phyloP scores from a whole-genome alignment of 1,140 invertebrate species.

The Carposina sasakii region DNA sequence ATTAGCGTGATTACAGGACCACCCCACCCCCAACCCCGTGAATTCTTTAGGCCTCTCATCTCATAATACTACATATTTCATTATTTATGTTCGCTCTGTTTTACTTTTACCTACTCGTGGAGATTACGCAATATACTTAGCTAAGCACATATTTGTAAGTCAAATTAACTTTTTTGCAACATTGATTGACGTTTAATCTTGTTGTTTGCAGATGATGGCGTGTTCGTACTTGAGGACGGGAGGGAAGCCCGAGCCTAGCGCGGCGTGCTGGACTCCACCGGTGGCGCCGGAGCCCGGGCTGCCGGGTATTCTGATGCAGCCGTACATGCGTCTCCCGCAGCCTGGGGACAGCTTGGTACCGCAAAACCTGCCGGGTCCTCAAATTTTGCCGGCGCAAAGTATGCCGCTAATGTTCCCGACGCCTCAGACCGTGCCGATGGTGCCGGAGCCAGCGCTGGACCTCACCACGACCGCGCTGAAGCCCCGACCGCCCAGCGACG shows the following conservation, averaged over 20 bases:
- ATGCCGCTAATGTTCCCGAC: neutral
- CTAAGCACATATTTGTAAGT: too few species aligned
- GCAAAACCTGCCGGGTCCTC: too few species aligned
- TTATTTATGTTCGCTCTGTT: conserved; percentile 69
- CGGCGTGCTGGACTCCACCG: conserved; percentile 52
- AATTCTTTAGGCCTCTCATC: conserved; percentile 68
- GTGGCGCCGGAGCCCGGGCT: neutral
- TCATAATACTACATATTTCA: conserved; percentile 70
- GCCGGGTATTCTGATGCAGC: too few species aligned
- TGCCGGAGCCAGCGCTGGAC: conserved; percentile 50
- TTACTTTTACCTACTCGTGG: conserved; percentile 61
- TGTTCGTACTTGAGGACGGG: conserved; percentile 58
- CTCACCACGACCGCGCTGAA: conserved; percentile 36
- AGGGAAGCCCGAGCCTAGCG: conserved; percentile 36
- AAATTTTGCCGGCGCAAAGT: too few species aligned
- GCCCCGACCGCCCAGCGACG: conserved; percentile 33
- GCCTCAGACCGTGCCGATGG: neutral
- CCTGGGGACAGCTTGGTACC: too few species aligned
- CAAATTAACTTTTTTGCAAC: neutral
- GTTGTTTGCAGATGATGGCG: conserved; percentile 64
- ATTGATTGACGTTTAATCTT: neutral
- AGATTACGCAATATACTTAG: conserved; percentile 55
- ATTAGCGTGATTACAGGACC: conserved; percentile 68
- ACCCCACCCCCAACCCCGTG: conserved; percentile 49
- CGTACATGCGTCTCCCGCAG: too few species aligned